phyloP scores from a whole-genome alignment of 2,113 vertebrate species.

The Alaudala cheleensis region DNA sequence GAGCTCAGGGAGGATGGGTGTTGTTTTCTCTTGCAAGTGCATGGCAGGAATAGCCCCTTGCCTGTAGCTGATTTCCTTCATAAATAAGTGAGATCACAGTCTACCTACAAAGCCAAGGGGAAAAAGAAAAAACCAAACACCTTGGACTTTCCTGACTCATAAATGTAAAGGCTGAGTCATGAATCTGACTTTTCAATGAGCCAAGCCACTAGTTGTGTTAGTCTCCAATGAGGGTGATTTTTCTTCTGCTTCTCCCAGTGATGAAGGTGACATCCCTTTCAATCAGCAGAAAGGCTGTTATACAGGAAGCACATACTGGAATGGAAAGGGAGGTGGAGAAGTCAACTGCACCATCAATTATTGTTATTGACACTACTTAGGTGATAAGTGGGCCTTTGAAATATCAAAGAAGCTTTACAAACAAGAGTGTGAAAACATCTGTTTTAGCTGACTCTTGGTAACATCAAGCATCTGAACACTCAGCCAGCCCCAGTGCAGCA shows the following conservation, averaged over 20 bases:
- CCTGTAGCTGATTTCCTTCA: neutral
- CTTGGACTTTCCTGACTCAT: slow-evolving; percentile 3
- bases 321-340: neutral
- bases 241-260: neutral
- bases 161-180: neutral
- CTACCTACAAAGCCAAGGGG: neutral
- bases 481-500: neutral
- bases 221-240: neutral
- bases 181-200: neutral
- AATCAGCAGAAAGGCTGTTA: neutral
- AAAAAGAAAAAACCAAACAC: neutral
- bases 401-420: neutral
- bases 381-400: neutral
- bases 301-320: neutral
- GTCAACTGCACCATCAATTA: neutral
- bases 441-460: neutral
- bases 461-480: neutral
- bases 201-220: neutral
- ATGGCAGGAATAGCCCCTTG: neutral
- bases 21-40: neutral
- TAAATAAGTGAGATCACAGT: slow-evolving; percentile 14
- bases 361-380: neutral
- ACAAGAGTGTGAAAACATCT: neutral
- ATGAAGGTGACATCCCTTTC: neutral
- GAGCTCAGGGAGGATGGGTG: neutral